A percentile compares a stretch with the other conserved stretches of the same genome.
Evolutionary conservation across 2,113 vertebrate genomes (phyloP).

Genomic region (Stigmatopora argus): DNA sequence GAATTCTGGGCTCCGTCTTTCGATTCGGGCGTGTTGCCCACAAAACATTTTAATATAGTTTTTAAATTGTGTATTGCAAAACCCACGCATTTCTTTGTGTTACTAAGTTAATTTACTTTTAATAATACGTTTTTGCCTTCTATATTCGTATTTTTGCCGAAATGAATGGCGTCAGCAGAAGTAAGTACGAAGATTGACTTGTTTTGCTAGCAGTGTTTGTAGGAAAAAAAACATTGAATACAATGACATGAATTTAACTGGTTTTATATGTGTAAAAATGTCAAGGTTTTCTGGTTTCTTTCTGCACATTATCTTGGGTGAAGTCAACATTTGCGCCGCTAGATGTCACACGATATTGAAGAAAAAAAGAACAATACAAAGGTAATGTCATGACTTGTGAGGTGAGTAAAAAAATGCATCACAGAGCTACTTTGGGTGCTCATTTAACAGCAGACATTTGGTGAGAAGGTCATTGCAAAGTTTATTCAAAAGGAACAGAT

Average conservation of each 20-base stretch:
- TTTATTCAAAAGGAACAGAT: not conserved
- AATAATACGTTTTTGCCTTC: no score
- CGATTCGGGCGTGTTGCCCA: not conserved
- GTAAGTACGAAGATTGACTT: no score
- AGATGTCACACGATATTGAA: constrained; percentile 52
- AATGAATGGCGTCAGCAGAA: no score
- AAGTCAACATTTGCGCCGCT: constrained; percentile 45
- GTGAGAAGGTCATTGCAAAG: constrained; percentile 7
- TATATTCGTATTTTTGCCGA: no score
- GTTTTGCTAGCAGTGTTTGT: no score
- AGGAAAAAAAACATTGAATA: no score
- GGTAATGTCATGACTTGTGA: constrained; percentile 24
- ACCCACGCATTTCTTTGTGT: no score
- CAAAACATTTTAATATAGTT: not conserved
- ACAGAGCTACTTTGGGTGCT: constrained; percentile 23
- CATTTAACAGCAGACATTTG: constrained; percentile 21
- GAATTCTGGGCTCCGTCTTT: constrained; percentile 9
- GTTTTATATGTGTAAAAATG: no score
- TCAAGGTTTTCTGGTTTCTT: not conserved
- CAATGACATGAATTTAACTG: no score
- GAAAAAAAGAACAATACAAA: constrained; percentile 2
- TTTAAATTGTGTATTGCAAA: not conserved
- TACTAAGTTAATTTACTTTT: no score
- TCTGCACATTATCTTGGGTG: not conserved
- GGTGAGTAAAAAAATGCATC: constrained; percentile 27